Conservation (phyloP, 2,113 vertebrate species). For the Sylvietta virens region DNA sequence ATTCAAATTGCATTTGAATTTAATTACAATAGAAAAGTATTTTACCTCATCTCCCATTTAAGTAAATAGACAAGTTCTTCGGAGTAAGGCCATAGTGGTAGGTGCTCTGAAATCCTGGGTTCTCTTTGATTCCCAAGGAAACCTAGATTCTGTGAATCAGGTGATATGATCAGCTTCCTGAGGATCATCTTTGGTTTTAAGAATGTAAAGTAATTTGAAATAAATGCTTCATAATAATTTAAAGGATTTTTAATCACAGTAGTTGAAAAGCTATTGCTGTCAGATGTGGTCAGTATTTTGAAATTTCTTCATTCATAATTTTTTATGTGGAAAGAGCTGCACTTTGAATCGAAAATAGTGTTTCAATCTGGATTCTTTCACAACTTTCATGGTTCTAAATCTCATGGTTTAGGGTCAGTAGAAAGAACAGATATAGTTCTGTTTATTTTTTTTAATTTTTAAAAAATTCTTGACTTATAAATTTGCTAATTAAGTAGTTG, state of each 20-base stretch:
- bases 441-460: background rate
- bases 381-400: background rate
- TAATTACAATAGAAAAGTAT: background rate
- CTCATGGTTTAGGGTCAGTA: background rate
- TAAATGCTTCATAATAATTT: background rate
- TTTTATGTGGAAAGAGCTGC: background rate
- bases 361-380: background rate
- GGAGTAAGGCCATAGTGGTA: background rate
- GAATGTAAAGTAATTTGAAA: background rate
- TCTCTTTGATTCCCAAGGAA: background rate
- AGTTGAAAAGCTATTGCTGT: background rate
- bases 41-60: background rate
- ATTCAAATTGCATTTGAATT: background rate
- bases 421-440: background rate
- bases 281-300: background rate
- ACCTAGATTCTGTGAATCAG: background rate
- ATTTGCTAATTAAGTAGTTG: background rate
- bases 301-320: background rate
- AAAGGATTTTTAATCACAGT: background rate
- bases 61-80: background rate
- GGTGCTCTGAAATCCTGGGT: background rate
- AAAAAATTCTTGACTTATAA: background rate
- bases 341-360: background rate
- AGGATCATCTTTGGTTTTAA: background rate
- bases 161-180: background rate